Base-by-base conservation (phyloP, 1,140 invertebrate genomes). In the Tribolium madens region DNA sequence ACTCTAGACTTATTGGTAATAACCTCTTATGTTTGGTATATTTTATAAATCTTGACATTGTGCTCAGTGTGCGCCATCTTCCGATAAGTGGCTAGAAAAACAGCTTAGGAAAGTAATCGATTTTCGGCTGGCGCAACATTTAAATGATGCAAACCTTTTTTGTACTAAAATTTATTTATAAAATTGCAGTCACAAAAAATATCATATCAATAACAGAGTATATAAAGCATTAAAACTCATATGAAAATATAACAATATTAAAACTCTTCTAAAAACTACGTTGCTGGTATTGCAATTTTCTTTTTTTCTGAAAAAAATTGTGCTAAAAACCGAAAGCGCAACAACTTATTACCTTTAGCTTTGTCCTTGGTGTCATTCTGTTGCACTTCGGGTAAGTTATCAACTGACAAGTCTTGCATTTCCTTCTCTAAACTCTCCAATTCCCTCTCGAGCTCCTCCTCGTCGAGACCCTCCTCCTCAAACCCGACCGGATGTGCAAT, bases 401-500 rank as follows among this genome's bases (percentile, higher is more conserved):
- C 26, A 12, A 64, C 12, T 2, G 57, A 33, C 10, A 14, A 31
- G 9, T 72, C 70, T 17, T 12, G 14, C 9, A 52, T 3, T 88
- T 94, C 93, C 89, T 94, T 93, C 89, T 94, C 93, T 75, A 95
- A 85, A 83, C 94, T 92, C 82, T 95, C 93, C 15, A 95, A 87
- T 86, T 95, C 93, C 76, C 88, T 91, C 82, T 94, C 93, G 26
- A 95, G 85, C 83, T 95, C 93, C 77, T 94, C 93, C 79, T 98
- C 97, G 87, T 99, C 97, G 7, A 97, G 87, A 85, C 97, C 95
- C 83, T 95, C 92, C 71, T 88, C 88, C 70, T 88, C 88, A 88
- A 99, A 97, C 33, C 96, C 96, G 60, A 97, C 94, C 74, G 97
- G 97, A 88, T 97, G 98, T 36, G 96, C 97, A 86, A 99, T 99